Conservation (phyloP, 2,113 vertebrate genomes). For the Columba livia region DNA sequence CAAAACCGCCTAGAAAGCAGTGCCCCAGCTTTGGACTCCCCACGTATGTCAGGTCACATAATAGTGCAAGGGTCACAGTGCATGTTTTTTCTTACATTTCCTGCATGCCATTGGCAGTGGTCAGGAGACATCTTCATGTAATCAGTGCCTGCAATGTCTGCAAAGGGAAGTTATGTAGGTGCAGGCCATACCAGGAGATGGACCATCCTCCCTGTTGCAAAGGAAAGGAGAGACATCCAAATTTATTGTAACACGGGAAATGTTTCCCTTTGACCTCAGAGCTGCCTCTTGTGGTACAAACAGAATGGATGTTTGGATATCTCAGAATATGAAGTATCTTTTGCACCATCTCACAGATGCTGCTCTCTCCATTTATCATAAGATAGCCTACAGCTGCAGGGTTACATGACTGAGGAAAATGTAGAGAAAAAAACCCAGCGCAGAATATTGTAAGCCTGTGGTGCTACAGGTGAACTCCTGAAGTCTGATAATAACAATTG, state of each 20-base stretch:
- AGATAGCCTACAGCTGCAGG: neutral
- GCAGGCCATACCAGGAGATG: neutral
- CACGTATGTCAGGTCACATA: neutral
- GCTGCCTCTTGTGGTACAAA: neutral
- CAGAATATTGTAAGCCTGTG: neutral
- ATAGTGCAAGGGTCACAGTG: neutral
- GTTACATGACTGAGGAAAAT: neutral
- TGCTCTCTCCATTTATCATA: neutral
- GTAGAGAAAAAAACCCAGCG: accelerated
- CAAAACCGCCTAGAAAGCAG: neutral
- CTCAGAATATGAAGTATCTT: neutral
- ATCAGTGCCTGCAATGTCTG: neutral
- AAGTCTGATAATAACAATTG: neutral
- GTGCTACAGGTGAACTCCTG: neutral
- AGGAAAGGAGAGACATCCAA: neutral
- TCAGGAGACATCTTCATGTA: neutral
- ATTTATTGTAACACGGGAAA: neutral
- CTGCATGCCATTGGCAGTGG: neutral
- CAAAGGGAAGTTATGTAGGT: neutral
- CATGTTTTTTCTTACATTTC: neutral
- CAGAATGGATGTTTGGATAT: neutral
- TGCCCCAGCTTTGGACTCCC: neutral
- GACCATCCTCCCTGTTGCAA: accelerated
- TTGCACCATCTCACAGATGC: neutral
- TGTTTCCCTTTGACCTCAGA: neutral